Evolutionary conservation across 2,113 vertebrate genomes (phyloP).

Genomic region (Spea bombifrons): DNA sequence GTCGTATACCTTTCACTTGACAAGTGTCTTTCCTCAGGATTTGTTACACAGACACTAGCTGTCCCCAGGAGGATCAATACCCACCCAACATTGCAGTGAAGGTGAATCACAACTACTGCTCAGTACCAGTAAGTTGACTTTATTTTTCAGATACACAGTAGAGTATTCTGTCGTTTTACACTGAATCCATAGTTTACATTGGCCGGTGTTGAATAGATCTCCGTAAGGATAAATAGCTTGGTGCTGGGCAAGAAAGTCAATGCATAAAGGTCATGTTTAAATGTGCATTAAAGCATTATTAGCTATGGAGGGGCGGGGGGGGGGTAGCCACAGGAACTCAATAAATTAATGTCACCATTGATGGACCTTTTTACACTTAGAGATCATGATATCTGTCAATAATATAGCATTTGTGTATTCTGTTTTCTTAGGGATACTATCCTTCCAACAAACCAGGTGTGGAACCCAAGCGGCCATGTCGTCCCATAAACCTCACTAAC

Average conservation of each 20-base stretch:
- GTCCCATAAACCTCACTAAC: constrained; percentile 94
- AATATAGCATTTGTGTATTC: background rate
- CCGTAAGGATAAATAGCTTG: no score
- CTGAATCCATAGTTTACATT: no score
- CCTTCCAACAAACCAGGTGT: constrained; percentile 97
- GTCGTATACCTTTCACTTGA: no score
- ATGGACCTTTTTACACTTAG: no score
- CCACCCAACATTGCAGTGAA: constrained; percentile 96
- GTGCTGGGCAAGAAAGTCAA: no score
- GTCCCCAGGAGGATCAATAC: constrained; percentile 95
- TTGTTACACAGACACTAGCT: constrained; percentile 92
- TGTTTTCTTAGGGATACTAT: constrained; percentile 82
- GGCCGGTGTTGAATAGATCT: no score
- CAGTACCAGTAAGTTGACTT: constrained; percentile 81
- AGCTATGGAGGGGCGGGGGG: no score
- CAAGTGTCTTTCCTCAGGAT: constrained; percentile 69
- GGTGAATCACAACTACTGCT: constrained; percentile 97
- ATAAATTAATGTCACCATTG: no score
- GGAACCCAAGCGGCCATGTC: constrained; percentile 92
- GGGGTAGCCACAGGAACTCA: no score
- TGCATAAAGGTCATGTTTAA: no score
- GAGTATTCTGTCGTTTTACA: no score
- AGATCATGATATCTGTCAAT: background rate
- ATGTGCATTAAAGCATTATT: no score
- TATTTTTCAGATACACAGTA: background rate